These are phyloP conservation scores for Erpetoichthys calabaricus DNA, from an alignment of 2,797 vertebrate genomes.

Conservation along the genomic window DNA sequence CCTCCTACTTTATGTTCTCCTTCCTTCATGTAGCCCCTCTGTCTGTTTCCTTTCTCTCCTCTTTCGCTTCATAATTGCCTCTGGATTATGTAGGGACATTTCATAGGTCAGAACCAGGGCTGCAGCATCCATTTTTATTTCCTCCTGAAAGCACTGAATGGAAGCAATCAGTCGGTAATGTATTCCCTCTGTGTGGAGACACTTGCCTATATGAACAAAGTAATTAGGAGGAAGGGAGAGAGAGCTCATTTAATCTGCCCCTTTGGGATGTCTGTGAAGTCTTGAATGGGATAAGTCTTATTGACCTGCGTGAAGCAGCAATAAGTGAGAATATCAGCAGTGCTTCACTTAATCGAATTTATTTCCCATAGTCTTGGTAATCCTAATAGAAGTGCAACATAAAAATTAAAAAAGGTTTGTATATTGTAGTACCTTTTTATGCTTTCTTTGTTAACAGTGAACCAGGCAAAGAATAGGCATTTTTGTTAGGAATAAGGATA, in stretches of 20 bases:
- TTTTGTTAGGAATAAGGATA: too few relatives aligned
- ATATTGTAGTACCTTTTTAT: too few relatives aligned
- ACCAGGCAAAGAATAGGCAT: too few relatives aligned
- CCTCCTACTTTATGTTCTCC: slow-evolving; percentile 6
- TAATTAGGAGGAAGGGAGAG: slow-evolving; percentile 3
- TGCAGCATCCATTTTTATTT: slow-evolving; percentile 26
- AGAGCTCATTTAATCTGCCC: slow-evolving; percentile 17
- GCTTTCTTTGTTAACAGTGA: too few relatives aligned
- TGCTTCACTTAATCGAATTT: neutral
- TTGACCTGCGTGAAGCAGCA: neutral
- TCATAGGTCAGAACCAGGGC: slow-evolving; percentile 12
- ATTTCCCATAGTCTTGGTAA: too few relatives aligned
- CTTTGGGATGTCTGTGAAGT: slow-evolving; percentile 5
- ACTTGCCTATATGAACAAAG: slow-evolving; percentile 17
- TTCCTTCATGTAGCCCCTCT: slow-evolving; percentile 1
- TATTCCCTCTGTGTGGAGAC: slow-evolving; percentile 35
- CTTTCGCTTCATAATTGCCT: slow-evolving; percentile 19
- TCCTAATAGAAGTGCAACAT: too few relatives aligned
- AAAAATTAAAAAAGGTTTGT: too few relatives aligned
- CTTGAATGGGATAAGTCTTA: neutral
- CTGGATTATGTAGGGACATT: slow-evolving; percentile 17
- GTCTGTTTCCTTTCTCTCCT: slow-evolving; percentile 24
- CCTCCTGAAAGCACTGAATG: slow-evolving; percentile 35
- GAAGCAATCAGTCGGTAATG: slow-evolving; percentile 36
- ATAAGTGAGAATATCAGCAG: neutral